These are phyloP conservation scores for Phengaris arion DNA, from an alignment of 2,888 invertebrate species.

Conservation along the genomic window DNA sequence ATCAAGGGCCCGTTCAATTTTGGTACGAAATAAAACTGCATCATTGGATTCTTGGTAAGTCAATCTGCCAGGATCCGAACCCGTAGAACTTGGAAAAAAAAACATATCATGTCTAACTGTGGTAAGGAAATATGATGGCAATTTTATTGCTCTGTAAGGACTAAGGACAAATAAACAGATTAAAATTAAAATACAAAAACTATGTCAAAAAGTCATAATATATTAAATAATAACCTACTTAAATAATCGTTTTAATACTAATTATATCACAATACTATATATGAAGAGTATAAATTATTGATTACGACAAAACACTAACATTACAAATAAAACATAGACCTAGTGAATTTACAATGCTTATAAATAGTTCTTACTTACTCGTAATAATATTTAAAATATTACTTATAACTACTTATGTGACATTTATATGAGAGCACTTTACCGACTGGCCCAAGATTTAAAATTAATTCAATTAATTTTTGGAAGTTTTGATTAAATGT, in stretches of 20 bases:
- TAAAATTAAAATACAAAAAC: neutral
- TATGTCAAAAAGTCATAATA: conserved; percentile 36
- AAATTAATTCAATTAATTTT: neutral
- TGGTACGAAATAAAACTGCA: too few relatives aligned
- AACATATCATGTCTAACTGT: too few relatives aligned
- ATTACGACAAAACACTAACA: neutral
- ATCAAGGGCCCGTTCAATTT: too few relatives aligned
- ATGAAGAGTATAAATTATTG: conserved; percentile 42
- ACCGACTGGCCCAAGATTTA: neutral
- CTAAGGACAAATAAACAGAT: neutral
- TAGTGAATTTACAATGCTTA: conserved; percentile 1
- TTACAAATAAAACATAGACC: neutral
- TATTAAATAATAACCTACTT: conserved; percentile 37
- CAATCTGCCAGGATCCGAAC: too few relatives aligned
- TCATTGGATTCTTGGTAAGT: too few relatives aligned
- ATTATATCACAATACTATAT: conserved; percentile 52
- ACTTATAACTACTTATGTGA: neutral
- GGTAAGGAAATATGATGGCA: too few relatives aligned
- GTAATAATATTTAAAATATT: neutral
- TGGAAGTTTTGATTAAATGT: too few relatives aligned
- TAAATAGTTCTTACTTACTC: neutral
- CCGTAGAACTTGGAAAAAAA: too few relatives aligned
- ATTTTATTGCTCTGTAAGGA: neutral
- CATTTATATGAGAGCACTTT: neutral
- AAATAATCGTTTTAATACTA: conserved; percentile 44